Base-by-base conservation (phyloP, 1,140 invertebrate genomes). In the Nilaparvata lugens region DNA sequence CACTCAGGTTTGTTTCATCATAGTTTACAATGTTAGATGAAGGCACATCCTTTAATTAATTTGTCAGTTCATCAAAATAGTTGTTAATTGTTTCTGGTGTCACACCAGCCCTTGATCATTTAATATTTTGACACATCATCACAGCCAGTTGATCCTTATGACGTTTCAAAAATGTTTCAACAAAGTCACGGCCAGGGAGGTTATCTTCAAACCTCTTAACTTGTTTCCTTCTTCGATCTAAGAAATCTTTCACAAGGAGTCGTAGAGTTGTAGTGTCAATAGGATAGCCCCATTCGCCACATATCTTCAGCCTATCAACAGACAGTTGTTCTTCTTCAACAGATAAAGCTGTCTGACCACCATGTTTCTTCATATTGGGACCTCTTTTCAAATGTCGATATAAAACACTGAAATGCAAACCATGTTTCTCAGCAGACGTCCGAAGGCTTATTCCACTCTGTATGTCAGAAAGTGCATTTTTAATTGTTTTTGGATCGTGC, bases 1-100 rank as follows among this genome's bases (percentile, higher is more conserved):
- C 72, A 0, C 60, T 64, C 18, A 74, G 60, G 66, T 75, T 74
- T 5, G 73, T 75, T 62, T 73, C 69, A 56, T 75, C 74, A 59
- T 70, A 75, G 62, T 74, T 75, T 18, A 67, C 60, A 58, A 70
- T 63, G 60, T 28, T 56, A 56, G 54, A 56, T 14, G 28, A 35
- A 56, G 54, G 63, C 57, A 52, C 4, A 25, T 56, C 58, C 53
- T 67, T 63, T 48, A 66, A 56, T 21, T 55, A 58, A 56, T 57
- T 55, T 11, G 65, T 24, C 4, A 31, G 21, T 16, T 42, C 53
- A 52, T 63, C 55, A 16, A 69, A 56, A 31, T 67, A 40, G 21
- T 16, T 28, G 25, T 65, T 58, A 25, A 68, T 38, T 28, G 31
- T 45, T 4, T 61, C 55, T 62, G 60, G 43, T 57, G 53, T 28